Base-by-base conservation (phyloP, 2,888 invertebrate species). In the Apotomis turbidana region DNA sequence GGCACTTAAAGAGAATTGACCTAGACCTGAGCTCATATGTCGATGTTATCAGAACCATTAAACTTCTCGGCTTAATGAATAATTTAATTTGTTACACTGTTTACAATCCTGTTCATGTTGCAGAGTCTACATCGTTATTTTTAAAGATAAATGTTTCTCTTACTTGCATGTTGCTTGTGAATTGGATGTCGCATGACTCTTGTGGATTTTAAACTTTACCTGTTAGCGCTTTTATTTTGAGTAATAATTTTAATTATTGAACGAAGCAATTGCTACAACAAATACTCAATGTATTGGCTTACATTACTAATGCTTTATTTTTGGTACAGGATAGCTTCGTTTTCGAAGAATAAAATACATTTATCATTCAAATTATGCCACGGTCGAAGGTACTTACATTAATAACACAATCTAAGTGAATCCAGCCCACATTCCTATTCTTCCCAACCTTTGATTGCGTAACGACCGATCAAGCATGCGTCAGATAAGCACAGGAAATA, bases 401-500 rank as follows among this genome's bases (percentile, higher is more conserved):
- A 9, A 10, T 49, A 49, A 10, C 12, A 61, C 10, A 54, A 15
- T 63, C 4, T 0, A 46, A 49, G 58, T 13, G n/a, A 36, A 58
- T 69, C 8, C 9, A 10, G 8, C 15, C 44, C 27, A 64, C 15
- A 41, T 63, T 62, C 38, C 15, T 38, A 13, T 10, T 44, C 49
- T 46, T 67, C 67, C 55, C 38, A 44, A 69, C 13, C 64, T 60
- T 44, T 49, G 41, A 68, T 68, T 72, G 68, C 72, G 68, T 58
- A 70, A 70, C 55, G 57, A 54, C 68, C 68, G 54, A 68, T 72
- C 68, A 54, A 59, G 62, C 44, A n/a, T 72, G 63, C 62, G 59
- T 49, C 52, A 85, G 87, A 90, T 89, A 89, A 88, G 85, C 83
- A 79, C 85, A 87, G 90, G 89, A 89, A 91, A 90, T 90, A 89